Base-by-base conservation (phyloP, 2,888 invertebrate species). In the Polia nebulosa region DNA sequence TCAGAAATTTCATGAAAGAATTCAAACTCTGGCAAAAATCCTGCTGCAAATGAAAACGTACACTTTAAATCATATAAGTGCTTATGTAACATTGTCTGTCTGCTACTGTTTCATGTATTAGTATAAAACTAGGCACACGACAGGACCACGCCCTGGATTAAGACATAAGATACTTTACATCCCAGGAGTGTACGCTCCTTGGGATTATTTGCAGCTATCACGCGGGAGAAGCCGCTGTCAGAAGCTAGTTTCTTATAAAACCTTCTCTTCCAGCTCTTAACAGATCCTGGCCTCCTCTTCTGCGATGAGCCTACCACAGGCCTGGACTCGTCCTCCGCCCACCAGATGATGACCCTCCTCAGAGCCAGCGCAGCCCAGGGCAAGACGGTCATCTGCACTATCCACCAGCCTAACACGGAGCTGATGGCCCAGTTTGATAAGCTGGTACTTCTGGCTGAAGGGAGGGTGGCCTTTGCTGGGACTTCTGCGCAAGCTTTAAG, bases 301-400 rank as follows among this genome's bases (percentile, higher is more conserved):
- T 98, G 99, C 89, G 99, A 99, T 87, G 99, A 99, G 89, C 99
- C 99, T 9, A 99, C 99, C 0, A 99, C 99, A 0, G 99, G 99
- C 0, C 91, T 98, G 65, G 99, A 99, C 91, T 98, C 99, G 0
- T 99, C 97, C 86, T 99, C 99, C 88, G 99, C 99, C 0, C 97
- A 98, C 88, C 98, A 98, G 88, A 95, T 99, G 66, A 97, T 98
- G 65, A 95, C 96, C 8, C 96, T 97, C 59, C 96, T 98, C 85
- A 96, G 97, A 34, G 94, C 96, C 74, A 97, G 98, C 89, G 97
- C 98, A 0, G 96, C 96, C 3, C 96, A 97, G 79, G 98, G 98
- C 22, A 98, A 98, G 92, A 98, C 99, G 0, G 97, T 99, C 44
- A 95, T 99, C 64, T 98, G 98, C 89, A 99, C 99, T 25, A 99